Evolutionary conservation across 2,888 invertebrate species (phyloP).

Genomic region (Mactromeris polynyma): DNA sequence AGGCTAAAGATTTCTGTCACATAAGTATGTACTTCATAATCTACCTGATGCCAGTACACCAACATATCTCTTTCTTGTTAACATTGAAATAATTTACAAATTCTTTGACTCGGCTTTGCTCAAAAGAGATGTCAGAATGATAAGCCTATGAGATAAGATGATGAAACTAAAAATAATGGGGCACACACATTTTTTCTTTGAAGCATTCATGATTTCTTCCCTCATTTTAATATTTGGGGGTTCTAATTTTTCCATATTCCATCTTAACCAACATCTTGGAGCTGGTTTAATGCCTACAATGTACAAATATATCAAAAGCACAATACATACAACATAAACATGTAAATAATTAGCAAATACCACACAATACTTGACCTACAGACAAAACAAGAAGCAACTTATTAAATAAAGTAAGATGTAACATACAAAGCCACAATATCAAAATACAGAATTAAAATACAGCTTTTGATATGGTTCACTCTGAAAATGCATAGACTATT

Average conservation of each 20-base stretch:
- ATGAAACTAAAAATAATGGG: background rate
- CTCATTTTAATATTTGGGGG: slow-evolving; percentile 84
- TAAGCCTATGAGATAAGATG: background rate
- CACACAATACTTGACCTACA: too few species aligned
- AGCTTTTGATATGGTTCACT: too few species aligned
- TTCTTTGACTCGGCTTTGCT: background rate
- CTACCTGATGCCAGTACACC: too few species aligned
- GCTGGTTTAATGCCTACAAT: slow-evolving; percentile 82
- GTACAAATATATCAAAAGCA: background rate
- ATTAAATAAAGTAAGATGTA: too few species aligned
- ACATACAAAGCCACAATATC: too few species aligned
- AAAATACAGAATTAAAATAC: too few species aligned
- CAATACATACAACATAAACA: too few species aligned
- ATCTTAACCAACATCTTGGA: slow-evolving; percentile 83
- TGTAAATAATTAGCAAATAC: too few species aligned
- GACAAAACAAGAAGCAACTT: too few species aligned
- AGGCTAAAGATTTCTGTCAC: too few species aligned
- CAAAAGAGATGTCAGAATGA: background rate
- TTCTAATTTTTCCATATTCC: slow-evolving; percentile 85
- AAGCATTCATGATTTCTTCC: slow-evolving; percentile 82
- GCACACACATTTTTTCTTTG: slow-evolving; percentile 78
- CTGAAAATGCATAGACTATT: too few species aligned
- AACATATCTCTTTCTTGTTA: background rate
- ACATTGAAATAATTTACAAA: background rate
- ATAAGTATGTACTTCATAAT: too few species aligned